Base-by-base conservation (phyloP, 1,140 invertebrate genomes). In the Anastrepha ludens region DNA sequence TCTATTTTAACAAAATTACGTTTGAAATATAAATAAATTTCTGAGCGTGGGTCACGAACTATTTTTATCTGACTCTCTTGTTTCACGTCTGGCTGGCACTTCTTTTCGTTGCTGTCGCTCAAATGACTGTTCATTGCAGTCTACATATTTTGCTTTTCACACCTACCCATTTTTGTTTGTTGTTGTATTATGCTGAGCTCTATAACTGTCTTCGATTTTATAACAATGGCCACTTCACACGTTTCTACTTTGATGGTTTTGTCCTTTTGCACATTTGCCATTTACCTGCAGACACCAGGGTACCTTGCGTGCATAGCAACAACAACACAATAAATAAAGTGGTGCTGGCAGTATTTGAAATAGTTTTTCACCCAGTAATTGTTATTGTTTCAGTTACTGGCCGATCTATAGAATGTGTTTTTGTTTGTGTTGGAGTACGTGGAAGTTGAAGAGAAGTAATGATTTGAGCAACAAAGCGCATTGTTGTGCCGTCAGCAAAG, bases 231-330 rank as follows among this genome's bases (percentile, higher is more conserved):
- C 59, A 86, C 29, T 86, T 86, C 41, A 60, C 85, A 86, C 58
- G 3, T 62, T 62, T 60, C 50, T 20, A 59, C 17, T 15, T 88
- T 88, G 39, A 29, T 87, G 86, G 87, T 55, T 88, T 89, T 89
- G 87, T 88, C 88, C 87, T 88, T 62, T 67, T 11, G 55, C 17
- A 20, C 41, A 87, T 47, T 15, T 64, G 39, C 55, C 17, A 62
- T 59, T 59, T 85, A 41, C 58, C 44, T 58, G 74, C 47, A 58
- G 87, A 62, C 15, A 15, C n/a, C n/a, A 29, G 59, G 44, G 9
- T 78, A 62, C 50, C 81, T 88, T 7, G 20, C 50, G 74, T 8
- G 2, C 50, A 9, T 81, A 55, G 20, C n/a, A 29, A 47, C n/a
- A 58, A 47, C 74, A 81, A 81, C 55, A 8, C 8, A 81, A 17